phyloP scores from a whole-genome alignment of 1,140 invertebrate species.

The Cydia amplana region DNA sequence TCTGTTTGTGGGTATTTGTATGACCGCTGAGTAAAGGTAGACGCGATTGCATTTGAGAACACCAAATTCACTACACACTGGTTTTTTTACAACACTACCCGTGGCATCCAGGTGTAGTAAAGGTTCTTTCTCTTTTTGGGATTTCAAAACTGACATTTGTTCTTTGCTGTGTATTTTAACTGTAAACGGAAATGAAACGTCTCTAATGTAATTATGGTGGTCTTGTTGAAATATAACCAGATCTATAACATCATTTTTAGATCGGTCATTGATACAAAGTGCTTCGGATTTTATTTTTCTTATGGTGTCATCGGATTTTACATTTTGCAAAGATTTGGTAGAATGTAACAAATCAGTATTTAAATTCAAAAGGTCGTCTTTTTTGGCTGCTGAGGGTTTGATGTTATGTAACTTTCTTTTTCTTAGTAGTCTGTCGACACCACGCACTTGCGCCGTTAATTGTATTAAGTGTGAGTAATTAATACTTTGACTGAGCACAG shows the following conservation, averaged over 20 bases:
- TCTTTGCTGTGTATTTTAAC: background rate
- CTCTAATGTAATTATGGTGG: background rate
- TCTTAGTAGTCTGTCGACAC: background rate
- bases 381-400: background rate
- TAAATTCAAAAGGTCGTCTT: background rate
- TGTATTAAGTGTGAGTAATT: no score
- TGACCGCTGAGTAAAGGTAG: no score
- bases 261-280: background rate
- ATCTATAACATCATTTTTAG: background rate
- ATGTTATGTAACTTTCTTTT: background rate
- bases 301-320: background rate
- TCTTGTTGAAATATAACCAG: background rate
- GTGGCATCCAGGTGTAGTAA: background rate
- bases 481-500: no score
- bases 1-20: no score
- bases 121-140: background rate
- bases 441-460: background rate
- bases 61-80: no score
- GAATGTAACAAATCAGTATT: background rate
- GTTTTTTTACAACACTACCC: no score
- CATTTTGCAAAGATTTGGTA: background rate
- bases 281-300: background rate
- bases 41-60: no score
- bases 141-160: background rate
- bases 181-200: background rate